Percentiles rank a stretch among this genome's conserved stretches.
Conservation (phyloP, 2,797 vertebrate species). For the Pipistrellus nathusii region DNA sequence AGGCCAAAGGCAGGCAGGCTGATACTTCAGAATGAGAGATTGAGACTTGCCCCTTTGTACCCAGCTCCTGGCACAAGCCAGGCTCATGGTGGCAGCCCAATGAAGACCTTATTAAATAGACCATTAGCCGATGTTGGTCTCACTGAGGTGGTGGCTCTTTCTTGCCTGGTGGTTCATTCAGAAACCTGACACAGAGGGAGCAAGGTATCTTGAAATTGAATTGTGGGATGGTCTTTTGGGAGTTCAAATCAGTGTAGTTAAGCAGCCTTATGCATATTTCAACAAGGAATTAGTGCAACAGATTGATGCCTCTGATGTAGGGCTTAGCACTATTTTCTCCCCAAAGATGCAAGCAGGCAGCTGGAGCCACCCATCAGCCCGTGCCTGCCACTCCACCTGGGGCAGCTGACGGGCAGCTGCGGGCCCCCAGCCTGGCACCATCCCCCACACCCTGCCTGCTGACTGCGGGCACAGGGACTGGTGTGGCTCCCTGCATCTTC, state of each 20-base stretch:
- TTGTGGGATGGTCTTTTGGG: constrained; percentile 9
- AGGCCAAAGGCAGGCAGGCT: not conserved
- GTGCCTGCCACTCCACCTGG: not conserved
- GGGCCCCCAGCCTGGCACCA: accelerated
- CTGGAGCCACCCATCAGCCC: not conserved
- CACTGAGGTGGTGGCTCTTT: not conserved
- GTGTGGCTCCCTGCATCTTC: not conserved
- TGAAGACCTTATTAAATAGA: not conserved
- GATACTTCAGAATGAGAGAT: not conserved
- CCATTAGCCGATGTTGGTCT: not conserved
- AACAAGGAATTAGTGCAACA: constrained; percentile 60
- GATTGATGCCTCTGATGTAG: constrained; percentile 46
- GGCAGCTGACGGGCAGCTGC: not conserved
- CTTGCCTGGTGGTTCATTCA: constrained; percentile 41
- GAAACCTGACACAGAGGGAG: constrained; percentile 14
- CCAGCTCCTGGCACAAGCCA: not conserved
- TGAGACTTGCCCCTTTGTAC: not conserved
- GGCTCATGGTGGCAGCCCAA: not conserved
- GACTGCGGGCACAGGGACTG: not conserved
- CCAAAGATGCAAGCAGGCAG: not conserved
- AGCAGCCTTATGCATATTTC: constrained; percentile 65
- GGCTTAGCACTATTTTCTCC: not conserved
- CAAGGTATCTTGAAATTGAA: constrained; percentile 40
- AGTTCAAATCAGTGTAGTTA: constrained; percentile 41
- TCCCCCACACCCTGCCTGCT: not conserved